phyloP scores from a whole-genome alignment of 1,140 invertebrate species.

The Drosophila varians region DNA sequence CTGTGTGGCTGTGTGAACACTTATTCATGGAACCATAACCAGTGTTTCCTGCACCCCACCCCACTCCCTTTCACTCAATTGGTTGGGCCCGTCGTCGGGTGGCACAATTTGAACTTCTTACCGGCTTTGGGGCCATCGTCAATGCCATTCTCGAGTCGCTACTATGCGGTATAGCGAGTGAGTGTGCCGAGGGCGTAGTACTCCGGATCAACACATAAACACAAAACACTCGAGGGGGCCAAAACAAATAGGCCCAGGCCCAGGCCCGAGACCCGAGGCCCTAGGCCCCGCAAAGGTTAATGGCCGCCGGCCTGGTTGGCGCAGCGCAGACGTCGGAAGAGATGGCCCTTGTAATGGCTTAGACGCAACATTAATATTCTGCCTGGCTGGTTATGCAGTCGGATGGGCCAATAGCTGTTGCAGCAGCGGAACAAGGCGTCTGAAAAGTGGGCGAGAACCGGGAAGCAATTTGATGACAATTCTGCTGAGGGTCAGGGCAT shows the following conservation, averaged over 20 bases:
- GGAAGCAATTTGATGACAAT: conserved; percentile 49
- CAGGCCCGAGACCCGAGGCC: no score
- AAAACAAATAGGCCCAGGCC: conserved; percentile 1
- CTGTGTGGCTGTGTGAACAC: conserved; percentile 23
- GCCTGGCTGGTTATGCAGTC: conserved; percentile 43
- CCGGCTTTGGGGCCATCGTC: conserved; percentile 38
- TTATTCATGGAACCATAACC: conserved; percentile 26
- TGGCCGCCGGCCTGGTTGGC: conserved; percentile 46
- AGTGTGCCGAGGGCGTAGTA: conserved; percentile 33
- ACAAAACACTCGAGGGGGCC: conserved; percentile 15
- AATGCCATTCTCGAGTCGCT: conserved; percentile 37
- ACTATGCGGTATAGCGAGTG: conserved; percentile 1
- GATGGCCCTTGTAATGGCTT: conserved; percentile 51
- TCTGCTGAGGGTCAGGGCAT: conserved; percentile 7
- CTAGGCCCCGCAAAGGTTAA: conserved; percentile 32
- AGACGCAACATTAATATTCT: conserved; percentile 51
- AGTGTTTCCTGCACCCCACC: conserved; percentile 33
- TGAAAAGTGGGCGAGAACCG: conserved; percentile 19
- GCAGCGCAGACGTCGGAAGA: conserved; percentile 28
- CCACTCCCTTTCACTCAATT: conserved; percentile 17
- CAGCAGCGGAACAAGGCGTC: conserved; percentile 35
- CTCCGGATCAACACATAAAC: conserved; percentile 19
- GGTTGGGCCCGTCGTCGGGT: conserved; percentile 10
- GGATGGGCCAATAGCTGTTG: conserved; percentile 1
- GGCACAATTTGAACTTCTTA: conserved; percentile 51